These are phyloP conservation scores for Galleria mellonella DNA, from an alignment of 1,140 invertebrate genomes.

Conservation along the genomic window DNA sequence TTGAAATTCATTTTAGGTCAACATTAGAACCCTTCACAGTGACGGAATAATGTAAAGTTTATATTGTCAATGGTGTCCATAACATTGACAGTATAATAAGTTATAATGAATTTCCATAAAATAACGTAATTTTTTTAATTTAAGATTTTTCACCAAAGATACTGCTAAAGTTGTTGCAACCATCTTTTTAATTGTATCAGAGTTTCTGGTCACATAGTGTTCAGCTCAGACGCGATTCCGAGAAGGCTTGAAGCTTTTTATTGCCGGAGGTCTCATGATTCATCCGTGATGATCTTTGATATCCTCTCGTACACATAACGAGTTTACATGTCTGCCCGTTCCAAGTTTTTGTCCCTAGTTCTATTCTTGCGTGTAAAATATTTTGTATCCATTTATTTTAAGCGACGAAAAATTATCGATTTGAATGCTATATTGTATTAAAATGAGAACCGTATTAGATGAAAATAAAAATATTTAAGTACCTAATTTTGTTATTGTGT, in stretches of 20 bases:
- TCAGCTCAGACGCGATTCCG: conserved; percentile 24
- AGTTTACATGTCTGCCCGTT: conserved; percentile 17
- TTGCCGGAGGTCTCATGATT: conserved; percentile 33
- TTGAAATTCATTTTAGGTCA: conserved; percentile 13
- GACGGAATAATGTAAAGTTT: neutral
- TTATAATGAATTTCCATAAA: too few relatives aligned
- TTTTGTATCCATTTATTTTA: too few relatives aligned
- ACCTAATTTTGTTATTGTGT: too few relatives aligned
- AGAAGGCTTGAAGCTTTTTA: conserved; percentile 40
- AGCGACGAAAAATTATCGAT: too few relatives aligned
- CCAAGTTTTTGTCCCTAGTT: conserved; percentile 3
- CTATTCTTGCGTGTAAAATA: neutral
- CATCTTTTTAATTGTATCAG: too few relatives aligned
- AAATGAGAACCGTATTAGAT: too few relatives aligned
- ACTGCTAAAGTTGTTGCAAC: too few relatives aligned
- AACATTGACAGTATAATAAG: too few relatives aligned
- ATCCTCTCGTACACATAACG: conserved; percentile 30
- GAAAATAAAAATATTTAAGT: too few relatives aligned
- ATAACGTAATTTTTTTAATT: too few relatives aligned
- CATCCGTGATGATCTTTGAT: conserved; percentile 46
- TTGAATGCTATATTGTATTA: too few relatives aligned
- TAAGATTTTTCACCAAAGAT: too few relatives aligned
- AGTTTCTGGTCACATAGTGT: conserved; percentile 21
- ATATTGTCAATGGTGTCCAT: neutral
- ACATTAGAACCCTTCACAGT: conserved; percentile 3